phyloP scores from a whole-genome alignment of 2,888 invertebrate genomes.

The Furcula furcula region DNA sequence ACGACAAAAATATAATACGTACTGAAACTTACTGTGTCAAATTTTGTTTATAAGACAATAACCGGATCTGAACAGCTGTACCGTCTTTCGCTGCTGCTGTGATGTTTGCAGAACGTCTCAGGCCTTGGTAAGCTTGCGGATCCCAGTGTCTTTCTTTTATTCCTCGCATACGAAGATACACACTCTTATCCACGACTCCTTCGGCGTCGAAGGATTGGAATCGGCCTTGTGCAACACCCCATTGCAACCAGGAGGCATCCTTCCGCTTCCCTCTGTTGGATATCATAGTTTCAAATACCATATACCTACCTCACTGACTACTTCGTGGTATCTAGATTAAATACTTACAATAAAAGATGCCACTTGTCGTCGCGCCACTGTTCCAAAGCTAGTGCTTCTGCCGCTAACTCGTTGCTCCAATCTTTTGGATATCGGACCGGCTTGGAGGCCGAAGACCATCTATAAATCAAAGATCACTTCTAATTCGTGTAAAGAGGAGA shows the following conservation, averaged over 20 bases:
- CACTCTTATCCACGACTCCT: constrained; percentile 46
- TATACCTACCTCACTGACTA: neutral
- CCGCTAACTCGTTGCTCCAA: constrained; percentile 76
- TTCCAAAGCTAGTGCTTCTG: constrained; percentile 79
- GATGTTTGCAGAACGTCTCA: constrained; percentile 54
- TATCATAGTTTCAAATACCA: neutral
- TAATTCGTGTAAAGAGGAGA: too few species aligned
- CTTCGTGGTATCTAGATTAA: too few species aligned
- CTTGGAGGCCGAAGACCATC: constrained; percentile 78
- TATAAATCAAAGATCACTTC: too few species aligned
- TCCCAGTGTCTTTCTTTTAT: constrained; percentile 71
- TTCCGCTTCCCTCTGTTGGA: constrained; percentile 53
- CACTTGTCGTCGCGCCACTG: constrained; percentile 82
- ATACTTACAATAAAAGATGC: constrained; percentile 77
- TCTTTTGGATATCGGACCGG: constrained; percentile 78
- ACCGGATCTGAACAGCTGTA: constrained; percentile 77
- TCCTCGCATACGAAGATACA: constrained; percentile 77
- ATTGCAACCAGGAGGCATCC: constrained; percentile 82
- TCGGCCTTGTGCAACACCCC: constrained; percentile 83
- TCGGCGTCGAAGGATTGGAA: constrained; percentile 67
- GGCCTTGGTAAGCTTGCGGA: constrained; percentile 37
- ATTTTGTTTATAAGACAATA: constrained; percentile 68
- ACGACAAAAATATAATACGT: too few species aligned
- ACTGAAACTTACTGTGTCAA: constrained; percentile 81
- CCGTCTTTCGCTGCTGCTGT: constrained; percentile 77